A percentile compares a stretch with the other conserved stretches of the same genome.
Evolutionary conservation across 2,888 invertebrate genomes (phyloP).

Genomic region (Scelioninae gen. 2): DNA sequence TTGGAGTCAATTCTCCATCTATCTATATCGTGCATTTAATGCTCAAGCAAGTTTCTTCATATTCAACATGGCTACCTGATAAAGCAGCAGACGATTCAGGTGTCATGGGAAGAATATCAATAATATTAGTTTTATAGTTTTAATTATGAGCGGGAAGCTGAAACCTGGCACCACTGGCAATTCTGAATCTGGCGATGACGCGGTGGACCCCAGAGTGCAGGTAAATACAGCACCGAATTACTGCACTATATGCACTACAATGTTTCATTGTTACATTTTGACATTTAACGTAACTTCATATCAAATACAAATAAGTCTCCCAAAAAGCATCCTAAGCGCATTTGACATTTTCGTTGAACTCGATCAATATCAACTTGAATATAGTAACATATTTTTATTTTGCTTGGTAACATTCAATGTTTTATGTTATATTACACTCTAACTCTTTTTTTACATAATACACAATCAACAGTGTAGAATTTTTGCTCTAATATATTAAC

Average conservation of each 20-base stretch:
- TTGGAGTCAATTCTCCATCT: conserved; percentile 8
- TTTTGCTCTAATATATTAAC: too few species aligned
- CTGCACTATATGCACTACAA: neutral
- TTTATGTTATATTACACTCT: too few species aligned
- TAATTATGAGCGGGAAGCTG: conserved; percentile 63
- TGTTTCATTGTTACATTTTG: conserved; percentile 13
- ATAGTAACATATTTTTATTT: too few species aligned
- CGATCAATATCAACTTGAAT: too few species aligned
- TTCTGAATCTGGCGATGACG: conserved; percentile 76
- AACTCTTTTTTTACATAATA: too few species aligned
- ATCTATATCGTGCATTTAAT: conserved; percentile 15
- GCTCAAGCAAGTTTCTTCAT: conserved; percentile 48
- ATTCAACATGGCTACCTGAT: conserved; percentile 73
- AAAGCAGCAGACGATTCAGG: conserved; percentile 73
- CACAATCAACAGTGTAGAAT: too few species aligned
- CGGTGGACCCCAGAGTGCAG: conserved; percentile 89
- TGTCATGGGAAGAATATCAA: conserved; percentile 71
- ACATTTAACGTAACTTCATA: conserved; percentile 51
- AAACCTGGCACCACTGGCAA: conserved; percentile 65
- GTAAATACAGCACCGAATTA: conserved; percentile 73
- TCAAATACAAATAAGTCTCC: conserved; percentile 43
- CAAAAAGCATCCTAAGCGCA: conserved; percentile 10
- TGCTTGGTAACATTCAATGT: too few species aligned
- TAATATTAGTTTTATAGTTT: conserved; percentile 66
- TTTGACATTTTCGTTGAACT: too few species aligned